Percentiles rank a stretch among this genome's conserved stretches.
Evolutionary conservation across 2,888 invertebrate species (phyloP).

Genomic region (Arge pagana): DNA sequence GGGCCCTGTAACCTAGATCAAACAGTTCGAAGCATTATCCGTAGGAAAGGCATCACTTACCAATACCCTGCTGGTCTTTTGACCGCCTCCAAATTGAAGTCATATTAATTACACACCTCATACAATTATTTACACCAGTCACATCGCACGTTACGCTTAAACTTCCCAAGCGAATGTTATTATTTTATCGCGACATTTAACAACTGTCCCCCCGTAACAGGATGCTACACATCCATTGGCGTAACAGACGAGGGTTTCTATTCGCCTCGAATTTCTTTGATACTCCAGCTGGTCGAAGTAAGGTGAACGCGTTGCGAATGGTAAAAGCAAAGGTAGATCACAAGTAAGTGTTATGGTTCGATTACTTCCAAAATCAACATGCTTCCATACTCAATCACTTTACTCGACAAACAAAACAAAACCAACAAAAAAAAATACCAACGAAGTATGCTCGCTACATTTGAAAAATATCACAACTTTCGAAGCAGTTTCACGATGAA

Average conservation of each 20-base stretch:
- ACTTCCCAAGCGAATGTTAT: constrained; percentile 32
- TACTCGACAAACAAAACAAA: too few relatives aligned
- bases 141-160: constrained; percentile 37
- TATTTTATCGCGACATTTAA: constrained; percentile 43
- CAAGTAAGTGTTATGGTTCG: too few relatives aligned
- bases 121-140: constrained; percentile 37
- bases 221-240: constrained; percentile 30
- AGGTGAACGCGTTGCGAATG: too few relatives aligned
- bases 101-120: constrained; percentile 32
- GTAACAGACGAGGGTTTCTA: constrained; percentile 12
- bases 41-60: constrained; percentile 35
- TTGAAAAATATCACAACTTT: too few relatives aligned
- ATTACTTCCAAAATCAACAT: too few relatives aligned
- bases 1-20: constrained; percentile 21
- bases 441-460: too few relatives aligned
- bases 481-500: too few relatives aligned
- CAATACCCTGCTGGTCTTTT: constrained; percentile 46
- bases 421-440: too few relatives aligned
- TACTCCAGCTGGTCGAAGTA: too few relatives aligned
- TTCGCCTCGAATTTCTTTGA: too few relatives aligned
- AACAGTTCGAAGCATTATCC: constrained; percentile 18
- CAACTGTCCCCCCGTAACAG: constrained; percentile 36
- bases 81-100: constrained; percentile 42
- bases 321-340: too few relatives aligned
- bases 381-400: too few relatives aligned